Evolutionary conservation across 2,113 vertebrate genomes (phyloP), one percentile per base, ranked within the genome.

Genomic region (Diglossa brunneiventris): DNA sequence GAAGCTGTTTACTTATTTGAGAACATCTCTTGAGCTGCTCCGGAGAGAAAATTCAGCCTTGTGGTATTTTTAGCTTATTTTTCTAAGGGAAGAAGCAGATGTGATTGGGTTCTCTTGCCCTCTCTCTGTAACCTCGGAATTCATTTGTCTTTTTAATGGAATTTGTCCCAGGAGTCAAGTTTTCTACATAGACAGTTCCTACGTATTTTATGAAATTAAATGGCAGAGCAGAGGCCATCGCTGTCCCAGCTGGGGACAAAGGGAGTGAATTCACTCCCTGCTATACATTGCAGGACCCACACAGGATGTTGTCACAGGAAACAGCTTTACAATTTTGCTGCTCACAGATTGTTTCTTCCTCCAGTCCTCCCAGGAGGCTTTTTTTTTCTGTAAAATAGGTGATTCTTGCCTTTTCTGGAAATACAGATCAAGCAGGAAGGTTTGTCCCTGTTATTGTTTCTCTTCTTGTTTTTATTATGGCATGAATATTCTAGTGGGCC

Each of bases 1-100:
- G 47, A 50, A 82, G 70, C 58, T 96, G 73, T 93, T 95, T 88
- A 87, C 69, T 85, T 77, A 52, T 66, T 61, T 66, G 59, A 67
- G 87, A 90, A 87, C 62, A 75, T 94, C 83, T 78, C 74, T 89
- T 53, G 50, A 89, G 84, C 94, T 77, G 89, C 87, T 92, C 37
- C 72, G 23, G 50, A 84, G 66, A 16, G 7, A 95, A 95, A 96
- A 95, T 81, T 92, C 86, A 94, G 91, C 89, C 73, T 50, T 70
- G 50, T 75, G 92, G 96, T 94, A 97, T 96, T 97, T 97, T 90
- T 90, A 89, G 96, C 46, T 96, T 97, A 92, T 93, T 96, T 95
- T 96, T 81, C 73, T 84, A 87, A 87, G 89, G 76, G 49, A 81
- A 75, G 69, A 67, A 68, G 69, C 80, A 75, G 56, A 83, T 74